Base-by-base conservation (phyloP, 2,888 invertebrate species). In the Chrysomela aeneicollis region DNA sequence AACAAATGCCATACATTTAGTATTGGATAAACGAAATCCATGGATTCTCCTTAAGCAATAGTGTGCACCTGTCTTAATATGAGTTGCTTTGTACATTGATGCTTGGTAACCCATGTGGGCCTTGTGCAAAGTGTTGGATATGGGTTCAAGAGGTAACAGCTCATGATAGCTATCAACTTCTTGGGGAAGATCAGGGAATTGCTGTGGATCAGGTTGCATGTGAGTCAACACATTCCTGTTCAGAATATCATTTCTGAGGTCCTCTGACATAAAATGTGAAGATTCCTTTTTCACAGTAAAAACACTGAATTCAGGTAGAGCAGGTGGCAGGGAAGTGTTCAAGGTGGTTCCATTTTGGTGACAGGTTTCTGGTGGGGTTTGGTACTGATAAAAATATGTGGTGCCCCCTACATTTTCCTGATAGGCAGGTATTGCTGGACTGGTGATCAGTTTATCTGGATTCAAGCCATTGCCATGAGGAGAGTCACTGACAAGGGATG, bases 391-490 rank as follows among this genome's bases (percentile, higher is more conserved):
- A 83, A 96, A 97, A 82, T 97, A 97, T 54, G 97, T 97, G 15
- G 97, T 97, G 22, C 97, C 97, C 61, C 95, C 95, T 68, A 94
- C 94, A 85, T 93, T 94, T 83, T 94, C 94, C 89, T 94, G 85
- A 59, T 83, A 84, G 75, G 71, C 70, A 53, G 81, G 80, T 59
- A 83, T 73, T 60, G 81, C 76, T 59, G 76, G 68, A 74, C 67
- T 66, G 18, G 49, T 59, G 53, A 37, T 64, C 35, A 77, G 76
- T 65, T 79, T 81, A 54, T 82, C 81, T 18, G 77, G 77, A 22
- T 82, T 78, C 62, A 26, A 26, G 26, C 26, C 6, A 26, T 26
- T 26, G 4, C 26, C 26, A 26, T 81, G 81, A 26, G 84, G 84
- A 17, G 84, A 83, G 21, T 46, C 58, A 52, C 49, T 57, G 17